phyloP scores from a whole-genome alignment of 2,113 vertebrate species.

The Motacilla alba region DNA sequence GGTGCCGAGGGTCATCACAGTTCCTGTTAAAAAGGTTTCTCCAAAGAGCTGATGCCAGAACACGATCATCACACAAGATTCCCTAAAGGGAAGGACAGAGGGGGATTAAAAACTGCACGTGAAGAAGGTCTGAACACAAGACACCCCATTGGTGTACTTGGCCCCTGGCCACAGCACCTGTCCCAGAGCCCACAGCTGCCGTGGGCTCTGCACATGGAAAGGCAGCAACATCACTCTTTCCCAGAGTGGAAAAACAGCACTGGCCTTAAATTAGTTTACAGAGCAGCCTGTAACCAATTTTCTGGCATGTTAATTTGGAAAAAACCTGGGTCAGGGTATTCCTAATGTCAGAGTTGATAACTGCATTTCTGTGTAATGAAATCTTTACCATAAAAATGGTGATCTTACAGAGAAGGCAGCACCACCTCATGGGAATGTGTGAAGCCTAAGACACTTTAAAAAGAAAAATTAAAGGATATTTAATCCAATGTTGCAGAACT shows the following conservation, averaged over 20 bases:
- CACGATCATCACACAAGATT: constrained; percentile 87
- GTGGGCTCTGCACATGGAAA: neutral
- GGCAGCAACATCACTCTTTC: neutral
- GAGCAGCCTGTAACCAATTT: neutral
- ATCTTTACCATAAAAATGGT: neutral
- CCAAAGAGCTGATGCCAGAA: constrained; percentile 93
- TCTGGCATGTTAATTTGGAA: neutral
- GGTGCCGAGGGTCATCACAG: constrained; percentile 88
- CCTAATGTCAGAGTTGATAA: neutral
- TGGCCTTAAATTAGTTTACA: neutral
- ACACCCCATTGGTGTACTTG: neutral
- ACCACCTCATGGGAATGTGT: neutral
- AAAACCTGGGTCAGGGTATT: neutral
- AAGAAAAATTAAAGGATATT: neutral
- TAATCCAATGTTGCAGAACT: neutral
- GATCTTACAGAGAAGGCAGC: neutral
- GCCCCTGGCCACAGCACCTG: neutral
- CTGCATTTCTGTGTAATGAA: neutral
- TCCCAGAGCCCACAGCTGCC: neutral
- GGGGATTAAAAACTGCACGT: neutral
- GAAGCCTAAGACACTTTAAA: neutral
- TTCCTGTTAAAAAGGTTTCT: constrained; percentile 89
- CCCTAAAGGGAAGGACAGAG: constrained; percentile 74
- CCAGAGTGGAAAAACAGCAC: neutral
- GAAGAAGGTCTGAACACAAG: neutral